Conservation (phyloP, 2,113 vertebrate genomes). For the Thomomys bottae region DNA sequence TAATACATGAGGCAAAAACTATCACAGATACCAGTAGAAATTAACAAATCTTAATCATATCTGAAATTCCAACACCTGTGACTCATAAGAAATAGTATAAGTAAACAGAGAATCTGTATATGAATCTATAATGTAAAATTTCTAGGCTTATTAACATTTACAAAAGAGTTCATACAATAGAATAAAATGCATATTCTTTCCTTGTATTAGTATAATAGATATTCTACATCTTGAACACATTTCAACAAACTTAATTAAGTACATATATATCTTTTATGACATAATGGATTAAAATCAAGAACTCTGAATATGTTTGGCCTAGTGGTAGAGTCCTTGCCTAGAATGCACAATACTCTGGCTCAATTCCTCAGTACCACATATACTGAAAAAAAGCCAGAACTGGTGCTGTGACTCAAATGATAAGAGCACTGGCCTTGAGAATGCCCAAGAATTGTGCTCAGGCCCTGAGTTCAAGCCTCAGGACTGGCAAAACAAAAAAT, state of each 20-base stretch:
- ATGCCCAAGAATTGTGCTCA: too few relatives aligned
- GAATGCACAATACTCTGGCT: too few relatives aligned
- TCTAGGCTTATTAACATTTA: background rate
- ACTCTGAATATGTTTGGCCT: conserved; percentile 4
- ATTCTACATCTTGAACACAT: background rate
- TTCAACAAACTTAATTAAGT: background rate
- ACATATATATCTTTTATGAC: background rate
- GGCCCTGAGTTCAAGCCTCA: too few relatives aligned
- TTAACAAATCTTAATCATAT: background rate
- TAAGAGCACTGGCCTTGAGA: too few relatives aligned
- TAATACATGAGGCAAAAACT: conserved; percentile 12
- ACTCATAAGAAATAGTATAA: background rate
- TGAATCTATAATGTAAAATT: background rate
- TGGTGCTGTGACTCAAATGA: too few relatives aligned
- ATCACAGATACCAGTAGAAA: background rate
- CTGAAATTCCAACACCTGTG: background rate
- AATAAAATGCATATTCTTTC: background rate
- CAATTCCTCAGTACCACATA: too few relatives aligned
- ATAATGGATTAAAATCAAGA: background rate
- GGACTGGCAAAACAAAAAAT: too few relatives aligned
- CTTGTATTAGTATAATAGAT: background rate
- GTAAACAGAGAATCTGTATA: background rate
- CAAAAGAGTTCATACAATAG: background rate
- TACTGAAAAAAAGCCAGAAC: too few relatives aligned
- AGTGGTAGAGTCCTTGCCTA: too few relatives aligned